Evolutionary conservation across 2,888 invertebrate genomes (phyloP), one percentile per base, ranked within the genome.

Genomic region (Agrotis exclamationis): DNA sequence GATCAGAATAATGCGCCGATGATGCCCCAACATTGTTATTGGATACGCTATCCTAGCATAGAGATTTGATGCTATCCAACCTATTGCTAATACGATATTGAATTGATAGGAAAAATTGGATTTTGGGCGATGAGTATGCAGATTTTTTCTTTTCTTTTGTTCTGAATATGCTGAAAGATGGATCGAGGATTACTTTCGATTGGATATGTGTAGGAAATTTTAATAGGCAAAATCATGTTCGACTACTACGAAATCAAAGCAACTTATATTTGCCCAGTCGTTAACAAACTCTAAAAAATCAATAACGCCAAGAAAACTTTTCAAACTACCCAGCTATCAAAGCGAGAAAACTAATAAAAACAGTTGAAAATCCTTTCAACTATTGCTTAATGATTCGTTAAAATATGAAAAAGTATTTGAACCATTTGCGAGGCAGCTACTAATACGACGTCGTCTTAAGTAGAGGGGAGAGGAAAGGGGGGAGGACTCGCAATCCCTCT

Each of bases 401-500:
- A 84, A 90, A 90, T 86, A 90, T 89, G 89, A 91, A 92, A 91
- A 91, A 91, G 90, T 90, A 87, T 90, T 90, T 88, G 85, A 90
- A 86, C 88, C 89, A 89, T 90, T 92, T 91, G 89, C 88, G 86
- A 91, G 93, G 90, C 91, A 91, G 92, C 89, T 93, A 92, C 87
- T 87, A 91, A 93, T 89, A 91, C 90, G 92, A 90, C 90, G 90
- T 90, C 92, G 88, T 91, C 89, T 89, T 90, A 91, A 91, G 89
- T 89, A 90, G 88, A 88, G 87, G 89, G 80, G 87, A 82, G 86
- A 88, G 82, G 86, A 78, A 76, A 80, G 83, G 82, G 86, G 84
- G 83, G 87, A 87, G 87, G 84, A 82, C 79, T 88, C 93, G 88
- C 93, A 95, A 96, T 96, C 96, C 96, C 94, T 96, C 96, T 96